Evolutionary conservation across 2,113 vertebrate genomes (phyloP), one percentile per base, ranked within the genome.

Genomic region (Poeciliopsis retropinna): DNA sequence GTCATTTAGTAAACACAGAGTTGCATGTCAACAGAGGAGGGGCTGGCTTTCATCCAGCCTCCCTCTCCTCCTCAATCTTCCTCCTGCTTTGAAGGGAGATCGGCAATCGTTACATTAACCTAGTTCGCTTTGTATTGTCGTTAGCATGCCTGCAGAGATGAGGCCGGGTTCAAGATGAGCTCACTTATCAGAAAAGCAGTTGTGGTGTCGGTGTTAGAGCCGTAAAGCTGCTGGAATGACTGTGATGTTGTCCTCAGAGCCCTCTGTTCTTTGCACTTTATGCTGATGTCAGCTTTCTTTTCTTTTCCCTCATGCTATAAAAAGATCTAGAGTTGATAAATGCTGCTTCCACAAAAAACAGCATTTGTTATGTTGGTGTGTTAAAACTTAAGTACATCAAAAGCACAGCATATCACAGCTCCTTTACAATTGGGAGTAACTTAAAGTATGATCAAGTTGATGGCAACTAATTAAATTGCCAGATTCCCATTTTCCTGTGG

Each of bases 401-500:
- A 85, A 87, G 73, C 70, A 80, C 57, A 17, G 69, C 85, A 82
- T 69, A 70, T 37, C 54, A 30, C 1, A 0, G 67, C 79, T 69
- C 72, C 66, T 74, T 72, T 29, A 72, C 72, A 81, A 82, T 74
- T 64, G 60, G 66, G 60, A 80, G 84, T 73, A 79, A 86, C 73
- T 88, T 75, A 81, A 90, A 83, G 87, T 72, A 77, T 79, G 76
- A 88, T 88, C 54, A 83, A 79, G 65, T 84, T 90, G 87, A 78
- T 64, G 60, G 67, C 80, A 74, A 72, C 78, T 92, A 93, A 93
- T 94, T 94, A 90, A 87, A 88, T 91, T 76, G 67, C 79, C 67
- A 47, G 85, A 87, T 80, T 71, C 85, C 64, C 54, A 75, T 92
- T 81, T 93, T 90, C 91, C 77, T 79, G 61, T 37, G 85, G 89